Percentiles rank a stretch among this genome's conserved stretches.
Conservation (phyloP, 2,797 vertebrate species). For the Pachyuromys duprasi region DNA sequence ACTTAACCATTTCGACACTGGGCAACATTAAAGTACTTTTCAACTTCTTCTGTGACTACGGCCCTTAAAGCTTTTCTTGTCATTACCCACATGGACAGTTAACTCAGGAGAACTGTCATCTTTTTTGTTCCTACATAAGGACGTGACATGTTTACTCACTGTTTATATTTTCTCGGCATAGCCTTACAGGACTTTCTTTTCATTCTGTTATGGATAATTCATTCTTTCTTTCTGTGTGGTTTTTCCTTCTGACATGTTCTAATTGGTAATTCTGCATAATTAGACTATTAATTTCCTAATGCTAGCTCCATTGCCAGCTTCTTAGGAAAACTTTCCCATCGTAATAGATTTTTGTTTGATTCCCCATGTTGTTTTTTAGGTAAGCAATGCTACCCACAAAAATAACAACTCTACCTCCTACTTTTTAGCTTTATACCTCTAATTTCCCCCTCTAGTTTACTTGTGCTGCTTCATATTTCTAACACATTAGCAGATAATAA, state of each 20-base stretch:
- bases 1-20: not conserved
- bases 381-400: not conserved
- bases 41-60: not conserved
- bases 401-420: not conserved
- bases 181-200: slow-evolving; percentile 45
- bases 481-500: not conserved
- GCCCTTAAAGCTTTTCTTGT: not conserved
- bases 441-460: not conserved
- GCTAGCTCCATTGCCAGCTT: slow-evolving; percentile 3
- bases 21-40: not conserved
- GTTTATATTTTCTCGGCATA: not conserved
- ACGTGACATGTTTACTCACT: not conserved
- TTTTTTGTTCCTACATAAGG: not conserved
- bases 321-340: not conserved
- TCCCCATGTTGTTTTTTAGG: not conserved
- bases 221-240: slow-evolving; percentile 41
- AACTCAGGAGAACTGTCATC: not conserved
- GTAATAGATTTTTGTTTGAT: not conserved
- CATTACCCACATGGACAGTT: not conserved
- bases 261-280: slow-evolving; percentile 43
- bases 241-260: slow-evolving; percentile 31
- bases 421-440: not conserved
- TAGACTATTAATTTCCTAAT: slow-evolving; percentile 55
- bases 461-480: not conserved
- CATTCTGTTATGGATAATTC: slow-evolving; percentile 23